Base-by-base conservation (phyloP, 1,140 invertebrate species). In the Geopemphigus sp. region DNA sequence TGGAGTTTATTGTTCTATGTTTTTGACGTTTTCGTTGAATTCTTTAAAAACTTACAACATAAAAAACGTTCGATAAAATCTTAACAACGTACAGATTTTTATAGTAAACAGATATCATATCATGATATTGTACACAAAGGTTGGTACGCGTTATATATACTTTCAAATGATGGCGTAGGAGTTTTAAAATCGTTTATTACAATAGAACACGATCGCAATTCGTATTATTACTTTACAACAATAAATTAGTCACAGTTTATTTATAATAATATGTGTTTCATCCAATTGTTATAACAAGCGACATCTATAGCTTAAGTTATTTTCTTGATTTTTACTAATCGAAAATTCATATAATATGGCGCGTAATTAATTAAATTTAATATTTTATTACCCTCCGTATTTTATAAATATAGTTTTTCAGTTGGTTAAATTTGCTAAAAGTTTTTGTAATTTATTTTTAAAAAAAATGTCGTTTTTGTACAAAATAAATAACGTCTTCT, bases 201-300 rank as follows among this genome's bases (percentile, higher is more conserved):
- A 72, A 72, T 72, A 72, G 50, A 72, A 54, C 26, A 72, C 24
- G 17, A 72, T 72, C 54, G 17, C 24, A 54, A 54, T 54, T 54
- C 29, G 32, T 45, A 74, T 76, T 76, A 59, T 76, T 57, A 45
- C 17, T 29, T 50, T 56, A 57, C 32, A 76, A 76, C 72, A 76
- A 59, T 76, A 78, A 78, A 78, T 78, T 78, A 61, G 57, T 78
- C 39, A 78, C 39, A 29, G 72, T 78, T 61, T 78, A 78, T 78
- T 78, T 78, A 50, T 78, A 78, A 45, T 78, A 78, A 61, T 61
- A 61, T 26, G 50, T 63, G 57, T 63, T 78, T 78, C 39, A 63
- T 63, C 19, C 57, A 50, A 78, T 78, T 47, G 39, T 78, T 78
- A 74, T 8, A 63, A 63, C 74, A 78, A 78, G 24, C 45, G 39